These are phyloP conservation scores for Fissipunctia ypsillon DNA, from an alignment of 2,888 invertebrate genomes.

Conservation along the genomic window DNA sequence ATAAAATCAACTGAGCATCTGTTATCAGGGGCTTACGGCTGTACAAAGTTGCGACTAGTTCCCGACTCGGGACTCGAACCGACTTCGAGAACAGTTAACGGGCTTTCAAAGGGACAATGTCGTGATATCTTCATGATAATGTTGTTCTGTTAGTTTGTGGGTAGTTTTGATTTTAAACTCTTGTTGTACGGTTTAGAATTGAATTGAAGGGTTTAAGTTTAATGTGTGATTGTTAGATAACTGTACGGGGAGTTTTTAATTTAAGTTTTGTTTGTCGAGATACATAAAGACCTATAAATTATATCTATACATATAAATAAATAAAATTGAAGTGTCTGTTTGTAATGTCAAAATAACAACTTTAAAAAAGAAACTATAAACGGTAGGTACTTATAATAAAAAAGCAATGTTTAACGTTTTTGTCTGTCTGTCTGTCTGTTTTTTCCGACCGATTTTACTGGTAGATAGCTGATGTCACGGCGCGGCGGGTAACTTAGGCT, in stretches of 20 bases:
- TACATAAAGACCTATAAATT: no score
- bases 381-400: no score
- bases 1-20: conserved; percentile 51
- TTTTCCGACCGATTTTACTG: no score
- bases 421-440: no score
- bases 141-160: conserved; percentile 37
- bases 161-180: conserved; percentile 23
- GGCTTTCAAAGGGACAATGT: conserved; percentile 55
- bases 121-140: conserved; percentile 41
- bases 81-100: conserved; percentile 50
- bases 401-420: no score
- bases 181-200: background rate
- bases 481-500: no score
- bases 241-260: background rate
- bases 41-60: conserved; percentile 49
- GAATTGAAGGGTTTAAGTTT: background rate
- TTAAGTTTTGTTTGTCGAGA: no score
- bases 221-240: background rate
- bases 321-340: no score
- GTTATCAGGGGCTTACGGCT: conserved; percentile 44
- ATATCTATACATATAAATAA: no score
- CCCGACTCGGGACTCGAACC: conserved; percentile 50
- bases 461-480: no score
- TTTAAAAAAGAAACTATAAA: no score
- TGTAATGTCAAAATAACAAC: no score